Base-by-base conservation (phyloP, 2,113 vertebrate species). In the Syrmaticus mikado region DNA sequence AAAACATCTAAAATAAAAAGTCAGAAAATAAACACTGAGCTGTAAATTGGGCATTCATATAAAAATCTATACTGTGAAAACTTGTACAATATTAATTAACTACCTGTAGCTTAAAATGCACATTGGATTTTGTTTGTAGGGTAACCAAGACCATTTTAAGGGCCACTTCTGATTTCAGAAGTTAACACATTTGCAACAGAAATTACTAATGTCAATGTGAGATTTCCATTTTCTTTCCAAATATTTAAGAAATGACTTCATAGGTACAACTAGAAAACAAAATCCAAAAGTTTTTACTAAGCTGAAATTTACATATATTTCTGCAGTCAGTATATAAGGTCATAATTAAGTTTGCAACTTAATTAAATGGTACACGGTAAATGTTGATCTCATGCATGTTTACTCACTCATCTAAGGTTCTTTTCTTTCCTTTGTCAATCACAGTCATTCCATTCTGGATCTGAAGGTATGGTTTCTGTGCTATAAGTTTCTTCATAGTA, bases 401-500 rank as follows among this genome's bases (percentile, higher is more conserved):
- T 61, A 98, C 99, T 82, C 74, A 99, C 99, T 99, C 99, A 20
- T 99, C 98, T 83, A 99, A 96, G 5, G 98, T 99, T 95, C 99
- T 98, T 90, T 97, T 98, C 93, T 99, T 98, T 43, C 98, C 99
- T 84, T 98, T 99, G 40, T 98, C 98, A 89, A 99, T 99, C 50
- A 98, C 80, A 2, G 99, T 99, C 99, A 98, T 98, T 55, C 96
- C 97, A 62, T 98, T 97, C 16, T 98, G 92, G 50, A 99, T 98
- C 74, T 98, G 98, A 73, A 99, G 98, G 66, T 98, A 94, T 1
- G 98, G 98, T 57, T 99, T 99, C 94, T 98, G 96, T 46, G 94
- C 89, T 82, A 98, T 98, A 68, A 99, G 98, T 76, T 98, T 99
- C 96, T 98, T 98, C 97, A 99, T 99, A 28, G 99, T 99, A 27